phyloP scores from a whole-genome alignment of 2,888 invertebrate species.

The Strigamia transsilvanica region DNA sequence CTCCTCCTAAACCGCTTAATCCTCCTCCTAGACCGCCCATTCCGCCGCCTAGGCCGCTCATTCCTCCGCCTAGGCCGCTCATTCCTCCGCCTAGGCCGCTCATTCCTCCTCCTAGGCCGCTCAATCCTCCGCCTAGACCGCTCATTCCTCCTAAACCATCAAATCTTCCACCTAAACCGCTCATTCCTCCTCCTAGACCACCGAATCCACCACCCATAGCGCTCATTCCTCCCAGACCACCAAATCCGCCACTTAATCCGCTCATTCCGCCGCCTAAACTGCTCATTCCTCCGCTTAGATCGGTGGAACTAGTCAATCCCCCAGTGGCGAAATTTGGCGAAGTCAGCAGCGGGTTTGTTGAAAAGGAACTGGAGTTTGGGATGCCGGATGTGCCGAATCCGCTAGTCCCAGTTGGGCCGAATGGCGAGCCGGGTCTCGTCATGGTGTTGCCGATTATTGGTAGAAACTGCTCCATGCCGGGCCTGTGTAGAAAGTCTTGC shows the following conservation, averaged over 20 bases:
- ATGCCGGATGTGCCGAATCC: neutral
- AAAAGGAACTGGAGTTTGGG: no score
- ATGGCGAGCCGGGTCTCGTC: neutral
- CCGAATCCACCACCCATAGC: neutral
- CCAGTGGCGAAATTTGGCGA: neutral
- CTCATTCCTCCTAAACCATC: neutral
- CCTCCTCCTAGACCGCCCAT: neutral
- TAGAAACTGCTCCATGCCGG: neutral
- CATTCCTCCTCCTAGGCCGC: neutral
- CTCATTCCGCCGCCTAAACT: neutral
- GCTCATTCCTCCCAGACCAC: neutral
- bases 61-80: no score
- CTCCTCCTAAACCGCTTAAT: no score
- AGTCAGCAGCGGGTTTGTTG: no score
- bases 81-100: neutral
- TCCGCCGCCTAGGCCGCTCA: neutral
- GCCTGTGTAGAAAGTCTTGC: slow-evolving; percentile 25
- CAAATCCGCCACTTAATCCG: no score
- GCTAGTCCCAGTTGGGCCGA: neutral
- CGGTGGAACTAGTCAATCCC: neutral
- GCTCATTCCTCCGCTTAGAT: neutral
- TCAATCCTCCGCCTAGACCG: neutral
- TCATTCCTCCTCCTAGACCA: neutral
- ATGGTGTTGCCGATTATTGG: slow-evolving; percentile 7
- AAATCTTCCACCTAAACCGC: slow-evolving; percentile 15